Conservation (phyloP, 2,797 vertebrate species). For the Euthynnus affinis region DNA sequence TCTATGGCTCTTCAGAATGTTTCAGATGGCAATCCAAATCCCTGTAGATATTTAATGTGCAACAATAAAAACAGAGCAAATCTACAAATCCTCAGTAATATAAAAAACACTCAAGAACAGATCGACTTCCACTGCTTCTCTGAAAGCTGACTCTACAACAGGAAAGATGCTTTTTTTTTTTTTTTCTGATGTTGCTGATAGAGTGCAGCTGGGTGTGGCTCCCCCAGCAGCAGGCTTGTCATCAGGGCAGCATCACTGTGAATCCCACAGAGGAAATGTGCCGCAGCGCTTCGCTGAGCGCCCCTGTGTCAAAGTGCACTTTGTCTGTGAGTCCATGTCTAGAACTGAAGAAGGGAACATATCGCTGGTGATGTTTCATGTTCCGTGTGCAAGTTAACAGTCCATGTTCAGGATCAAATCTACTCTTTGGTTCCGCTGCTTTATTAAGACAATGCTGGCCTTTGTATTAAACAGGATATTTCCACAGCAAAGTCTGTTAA, state of each 20-base stretch:
- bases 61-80: not conserved
- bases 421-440: too few relatives aligned
- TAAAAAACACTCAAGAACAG: slow-evolving; percentile 6
- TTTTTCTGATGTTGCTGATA: slow-evolving; percentile 11
- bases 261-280: slow-evolving; percentile 24
- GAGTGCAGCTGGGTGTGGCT: slow-evolving; percentile 55
- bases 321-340: not conserved
- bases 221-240: slow-evolving; percentile 43
- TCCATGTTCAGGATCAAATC: not conserved
- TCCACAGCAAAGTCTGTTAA: too few relatives aligned
- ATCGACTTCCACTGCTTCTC: slow-evolving; percentile 46
- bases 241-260: slow-evolving; percentile 32
- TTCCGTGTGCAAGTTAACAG: too few relatives aligned
- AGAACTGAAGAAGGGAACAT: not conserved
- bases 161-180: slow-evolving; percentile 39
- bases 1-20: not conserved
- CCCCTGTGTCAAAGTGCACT: not conserved
- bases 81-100: not conserved
- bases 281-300: not conserved
- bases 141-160: slow-evolving; percentile 1
- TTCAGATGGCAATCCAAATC: not conserved
- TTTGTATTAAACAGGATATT: not conserved
- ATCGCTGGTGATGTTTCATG: not conserved
- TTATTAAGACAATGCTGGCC: not conserved
- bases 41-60: too few relatives aligned